Base-by-base conservation (phyloP, 2,888 invertebrate genomes). In the Caenorhabditis zanzibari region DNA sequence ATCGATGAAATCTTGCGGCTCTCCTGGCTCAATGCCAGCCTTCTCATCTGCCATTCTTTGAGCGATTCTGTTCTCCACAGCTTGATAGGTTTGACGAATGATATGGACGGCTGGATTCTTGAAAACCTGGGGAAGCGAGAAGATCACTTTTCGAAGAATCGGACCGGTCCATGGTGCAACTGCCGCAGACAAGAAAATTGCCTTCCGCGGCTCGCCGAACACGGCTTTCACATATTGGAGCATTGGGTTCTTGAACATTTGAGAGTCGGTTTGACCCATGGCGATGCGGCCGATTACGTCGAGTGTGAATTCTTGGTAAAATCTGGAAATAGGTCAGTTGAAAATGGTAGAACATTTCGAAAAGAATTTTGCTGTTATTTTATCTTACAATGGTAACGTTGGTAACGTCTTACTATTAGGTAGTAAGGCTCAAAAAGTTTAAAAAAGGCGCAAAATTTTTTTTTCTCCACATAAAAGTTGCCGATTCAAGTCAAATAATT, bases 1-100 rank as follows among this genome's bases (percentile, higher is more conserved):
- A 64, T 91, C 90, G 71, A 91, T 90, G 63, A 90, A 91, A 76
- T 91, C 91, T 16, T 56, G 68, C 9, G 85, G 83, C 54, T 88
- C 85, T 54, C 82, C 81, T 10, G 81, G 71, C 35, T 83, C 81
- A 19, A 84, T 82, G 52, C 84, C 83, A n/a, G 69, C 61, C 22
- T 74, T 64, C 9, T 61, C 71, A 44, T 69, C 74, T 5, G 66
- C 58, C 6, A 7, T 44, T 19, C 82, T n/a, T 47, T 82, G 68
- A n/a, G n/a, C 61, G 14, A 87, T 87, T 26, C 87, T 49, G 12
- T 68, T 61, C 24, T 81, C 58, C 12, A 88, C 85, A 10, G 81
- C 87, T 52, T 63, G 49, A 12, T 44, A 49, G 24, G 81, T 69
- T 12, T 74, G 49, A 12, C 35, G 14, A 16, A 77, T 61, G 24